Percentiles rank a stretch among this genome's conserved stretches.
Conservation (phyloP, 2,113 vertebrate genomes). For the Chaetorhynchus papuensis region DNA sequence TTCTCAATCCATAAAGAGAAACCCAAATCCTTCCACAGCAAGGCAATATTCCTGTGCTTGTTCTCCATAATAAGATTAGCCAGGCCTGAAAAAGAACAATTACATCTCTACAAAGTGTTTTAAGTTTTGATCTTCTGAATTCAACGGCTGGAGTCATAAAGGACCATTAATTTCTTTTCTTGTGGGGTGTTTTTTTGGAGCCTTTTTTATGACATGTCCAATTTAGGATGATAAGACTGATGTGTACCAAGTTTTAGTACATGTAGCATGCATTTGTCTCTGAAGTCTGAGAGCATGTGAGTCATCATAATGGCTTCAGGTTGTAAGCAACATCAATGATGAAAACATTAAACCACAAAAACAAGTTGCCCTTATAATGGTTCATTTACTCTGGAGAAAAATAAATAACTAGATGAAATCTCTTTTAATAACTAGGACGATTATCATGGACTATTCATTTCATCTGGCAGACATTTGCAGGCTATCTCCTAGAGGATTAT, state of each 20-base stretch:
- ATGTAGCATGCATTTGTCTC: background rate
- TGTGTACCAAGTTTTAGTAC: background rate
- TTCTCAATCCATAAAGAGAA: background rate
- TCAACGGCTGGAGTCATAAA: background rate
- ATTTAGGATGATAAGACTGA: background rate
- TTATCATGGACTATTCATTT: slow-evolving; percentile 1
- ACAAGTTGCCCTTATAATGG: background rate
- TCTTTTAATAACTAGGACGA: slow-evolving; percentile 32
- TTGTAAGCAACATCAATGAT: background rate
- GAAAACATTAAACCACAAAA: slow-evolving; percentile 29
- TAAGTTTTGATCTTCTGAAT: background rate
- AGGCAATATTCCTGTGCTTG: background rate
- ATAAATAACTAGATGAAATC: slow-evolving; percentile 16
- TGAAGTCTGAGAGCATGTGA: background rate
- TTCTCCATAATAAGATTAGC: background rate
- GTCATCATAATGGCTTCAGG: slow-evolving; percentile 2
- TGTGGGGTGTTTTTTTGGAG: accelerated
- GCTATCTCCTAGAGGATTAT: background rate
- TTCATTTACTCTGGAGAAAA: slow-evolving; percentile 36
- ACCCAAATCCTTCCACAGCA: background rate
- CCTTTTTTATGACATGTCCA: background rate
- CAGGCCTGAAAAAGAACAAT: background rate
- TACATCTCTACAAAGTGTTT: background rate
- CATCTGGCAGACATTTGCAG: background rate
- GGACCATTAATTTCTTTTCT: background rate